Evolutionary conservation across 2,888 invertebrate genomes (phyloP).

Genomic region (Drosophila sordidula): DNA sequence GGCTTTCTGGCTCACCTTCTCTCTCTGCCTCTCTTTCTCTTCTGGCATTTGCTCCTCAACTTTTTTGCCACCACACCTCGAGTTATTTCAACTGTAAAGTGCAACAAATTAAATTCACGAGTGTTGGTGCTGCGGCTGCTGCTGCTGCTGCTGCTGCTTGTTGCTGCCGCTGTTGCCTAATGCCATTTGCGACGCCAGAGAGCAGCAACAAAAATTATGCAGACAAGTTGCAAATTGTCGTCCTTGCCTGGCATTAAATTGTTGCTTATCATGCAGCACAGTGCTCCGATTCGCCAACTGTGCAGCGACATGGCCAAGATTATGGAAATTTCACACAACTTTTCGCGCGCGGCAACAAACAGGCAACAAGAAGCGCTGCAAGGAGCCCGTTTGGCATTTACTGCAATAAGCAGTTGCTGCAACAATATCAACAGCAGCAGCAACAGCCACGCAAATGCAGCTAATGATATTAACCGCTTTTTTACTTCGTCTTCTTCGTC

Average conservation of each 20-base stretch:
- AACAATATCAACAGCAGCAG: constrained; percentile 20
- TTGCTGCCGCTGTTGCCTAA: constrained; percentile 57
- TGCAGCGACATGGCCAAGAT: constrained; percentile 64
- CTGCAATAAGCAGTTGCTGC: constrained; percentile 44
- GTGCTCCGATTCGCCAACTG: constrained; percentile 41
- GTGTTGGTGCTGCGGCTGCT: constrained; percentile 18
- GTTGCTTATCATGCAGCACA: constrained; percentile 71
- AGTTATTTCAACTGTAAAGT: constrained; percentile 74
- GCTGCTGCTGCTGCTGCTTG: constrained; percentile 31
- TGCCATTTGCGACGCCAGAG: constrained; percentile 56
- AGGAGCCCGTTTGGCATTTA: constrained; percentile 43
- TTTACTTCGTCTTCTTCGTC: constrained; percentile 6
- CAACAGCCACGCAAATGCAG: constrained; percentile 47
- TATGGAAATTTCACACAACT: constrained; percentile 70
- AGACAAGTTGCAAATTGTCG: constrained; percentile 57
- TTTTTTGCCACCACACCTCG: constrained; percentile 54
- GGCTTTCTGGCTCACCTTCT: not conserved
- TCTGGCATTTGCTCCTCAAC: not conserved
- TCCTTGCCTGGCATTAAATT: constrained; percentile 37
- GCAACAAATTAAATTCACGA: constrained; percentile 75
- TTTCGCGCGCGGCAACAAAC: constrained; percentile 21
- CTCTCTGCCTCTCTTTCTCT: not conserved
- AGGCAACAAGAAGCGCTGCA: constrained; percentile 15
- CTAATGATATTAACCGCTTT: constrained; percentile 76
- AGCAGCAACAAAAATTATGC: constrained; percentile 64